Base-by-base conservation (phyloP, 1,140 invertebrate species). In the Microplitis mediator region DNA sequence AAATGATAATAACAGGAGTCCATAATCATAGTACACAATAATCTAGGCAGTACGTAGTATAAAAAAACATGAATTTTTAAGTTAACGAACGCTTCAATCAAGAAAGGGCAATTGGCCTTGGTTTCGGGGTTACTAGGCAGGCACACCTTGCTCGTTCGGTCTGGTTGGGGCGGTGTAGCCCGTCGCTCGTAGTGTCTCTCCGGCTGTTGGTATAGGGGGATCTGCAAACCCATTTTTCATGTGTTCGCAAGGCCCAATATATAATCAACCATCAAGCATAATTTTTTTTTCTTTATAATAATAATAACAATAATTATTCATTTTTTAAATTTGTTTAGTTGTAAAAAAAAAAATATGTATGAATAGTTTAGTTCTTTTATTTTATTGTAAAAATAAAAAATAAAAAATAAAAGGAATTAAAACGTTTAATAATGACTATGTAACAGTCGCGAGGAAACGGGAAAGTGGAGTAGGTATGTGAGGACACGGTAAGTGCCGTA, bases 101-200 rank as follows among this genome's bases (percentile, higher is more conserved):
- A 86, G 84, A 85, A 85, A 86, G 82, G 82, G 77, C 81, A 81
- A 78, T 84, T 85, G 83, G 83, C 83, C 83, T 84, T 86, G 82
- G 80, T 86, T 84, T 84, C 79, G 79, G 84, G 80, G 79, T 85
- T 82, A 85, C 82, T 85, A 85, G 84, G 84, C 84, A 85, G 84
- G 84, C 85, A 86, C 86, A 87, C 86, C 86, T 87, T 87, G 86
- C 86, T 87, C 81, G 84, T 86, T 86, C 85, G 82, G 84, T 86
- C 86, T 86, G 86, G 86, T 86, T 87, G 83, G 84, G 85, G 84
- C 82, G 84, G 85, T 82, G 85, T 86, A 80, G 86, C 83, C 84
- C 85, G 83, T 81, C 86, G 84, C 85, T 86, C 86, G 85, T 87
- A 86, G 85, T 87, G 85, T 78, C 85, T 87, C 85, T 87, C 85